phyloP scores from a whole-genome alignment of 1,140 invertebrate genomes.

The Eriosoma lanigerum region DNA sequence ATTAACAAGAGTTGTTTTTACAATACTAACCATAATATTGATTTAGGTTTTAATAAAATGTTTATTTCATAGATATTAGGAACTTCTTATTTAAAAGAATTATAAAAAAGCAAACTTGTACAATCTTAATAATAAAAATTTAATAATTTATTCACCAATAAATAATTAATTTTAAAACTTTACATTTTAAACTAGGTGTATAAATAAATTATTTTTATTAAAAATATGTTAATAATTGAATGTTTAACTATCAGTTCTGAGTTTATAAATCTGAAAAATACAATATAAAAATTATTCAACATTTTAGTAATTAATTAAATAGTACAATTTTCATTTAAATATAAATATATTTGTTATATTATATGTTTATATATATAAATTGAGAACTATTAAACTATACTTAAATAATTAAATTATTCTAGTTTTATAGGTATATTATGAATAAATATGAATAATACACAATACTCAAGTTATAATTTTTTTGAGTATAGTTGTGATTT shows the following conservation, averaged over 20 bases:
- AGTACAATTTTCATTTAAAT: background rate
- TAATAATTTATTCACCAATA: too few species aligned
- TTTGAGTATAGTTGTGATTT: too few species aligned
- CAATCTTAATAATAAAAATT: too few species aligned
- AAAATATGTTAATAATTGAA: background rate
- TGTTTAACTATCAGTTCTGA: conserved; percentile 13
- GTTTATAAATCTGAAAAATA: conserved; percentile 44
- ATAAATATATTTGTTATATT: background rate
- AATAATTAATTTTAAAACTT: too few species aligned
- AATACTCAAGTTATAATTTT: background rate
- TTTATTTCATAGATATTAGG: too few species aligned
- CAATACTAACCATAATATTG: too few species aligned
- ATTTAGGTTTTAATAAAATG: too few species aligned
- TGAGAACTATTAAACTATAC: background rate
- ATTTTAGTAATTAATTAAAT: background rate
- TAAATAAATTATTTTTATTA: background rate
- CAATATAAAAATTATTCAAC: background rate
- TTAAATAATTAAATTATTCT: background rate
- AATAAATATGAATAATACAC: background rate
- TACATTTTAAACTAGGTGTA: background rate
- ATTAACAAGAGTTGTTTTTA: too few species aligned
- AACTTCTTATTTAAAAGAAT: too few species aligned
- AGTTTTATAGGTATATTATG: too few species aligned
- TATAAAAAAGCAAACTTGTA: too few species aligned
- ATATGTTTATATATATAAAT: background rate